Percentiles rank a stretch among this genome's conserved stretches.
phyloP scores from a whole-genome alignment of 2,797 vertebrate genomes.

The Peromyscus melanophrys region DNA sequence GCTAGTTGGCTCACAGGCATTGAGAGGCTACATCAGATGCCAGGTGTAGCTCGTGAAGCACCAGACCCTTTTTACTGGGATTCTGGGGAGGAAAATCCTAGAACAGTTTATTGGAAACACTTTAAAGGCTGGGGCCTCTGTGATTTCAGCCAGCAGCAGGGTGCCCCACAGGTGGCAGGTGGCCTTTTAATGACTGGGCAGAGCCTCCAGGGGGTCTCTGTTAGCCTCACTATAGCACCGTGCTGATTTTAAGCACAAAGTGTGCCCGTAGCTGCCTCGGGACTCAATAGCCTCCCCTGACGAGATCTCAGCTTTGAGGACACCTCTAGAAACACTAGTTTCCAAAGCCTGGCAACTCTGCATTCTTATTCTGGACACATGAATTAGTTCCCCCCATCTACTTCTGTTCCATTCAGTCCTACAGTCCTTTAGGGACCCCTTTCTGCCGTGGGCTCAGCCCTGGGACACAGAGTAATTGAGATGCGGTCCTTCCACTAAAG shows the following conservation, averaged over 20 bases:
- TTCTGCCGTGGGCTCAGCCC: neutral
- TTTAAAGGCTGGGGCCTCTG: neutral
- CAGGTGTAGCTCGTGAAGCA: neutral
- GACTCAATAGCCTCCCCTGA: neutral
- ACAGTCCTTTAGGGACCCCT: neutral
- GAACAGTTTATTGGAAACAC: conserved; percentile 40
- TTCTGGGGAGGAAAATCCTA: neutral
- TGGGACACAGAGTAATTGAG: too few relatives aligned
- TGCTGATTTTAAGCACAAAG: neutral
- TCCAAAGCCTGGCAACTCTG: neutral
- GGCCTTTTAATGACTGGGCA: neutral
- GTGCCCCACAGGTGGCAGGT: neutral
- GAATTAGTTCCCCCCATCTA: neutral
- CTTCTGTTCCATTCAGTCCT: neutral
- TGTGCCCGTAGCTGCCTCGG: too few relatives aligned
- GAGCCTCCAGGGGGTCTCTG: neutral
- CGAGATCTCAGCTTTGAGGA: neutral
- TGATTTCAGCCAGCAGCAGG: neutral
- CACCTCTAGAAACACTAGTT: neutral
- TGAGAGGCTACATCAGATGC: neutral
- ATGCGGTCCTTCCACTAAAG: neutral
- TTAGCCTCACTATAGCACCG: neutral
- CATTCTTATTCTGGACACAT: neutral
- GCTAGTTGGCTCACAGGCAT: neutral
- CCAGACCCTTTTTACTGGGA: conserved; percentile 16